These are phyloP conservation scores for Dicentrarchus labrax DNA, from an alignment of 2,113 vertebrate species.

Conservation along the genomic window DNA sequence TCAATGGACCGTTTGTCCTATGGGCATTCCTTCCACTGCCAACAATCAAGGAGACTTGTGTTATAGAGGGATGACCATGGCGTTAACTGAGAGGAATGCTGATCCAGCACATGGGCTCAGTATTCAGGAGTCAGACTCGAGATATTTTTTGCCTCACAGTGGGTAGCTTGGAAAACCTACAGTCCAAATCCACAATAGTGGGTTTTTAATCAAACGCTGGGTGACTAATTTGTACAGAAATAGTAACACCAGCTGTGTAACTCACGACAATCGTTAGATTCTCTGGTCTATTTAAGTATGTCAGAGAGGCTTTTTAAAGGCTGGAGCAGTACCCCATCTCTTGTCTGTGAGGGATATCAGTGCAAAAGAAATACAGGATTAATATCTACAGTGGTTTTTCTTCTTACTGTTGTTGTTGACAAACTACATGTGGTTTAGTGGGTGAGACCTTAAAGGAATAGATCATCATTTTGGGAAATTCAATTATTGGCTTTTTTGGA, in stretches of 20 bases:
- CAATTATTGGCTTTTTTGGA: neutral
- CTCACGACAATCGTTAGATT: constrained; percentile 27
- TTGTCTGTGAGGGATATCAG: neutral
- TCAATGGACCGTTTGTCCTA: constrained; percentile 64
- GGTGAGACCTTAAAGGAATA: neutral
- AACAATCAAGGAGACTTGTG: constrained; percentile 59
- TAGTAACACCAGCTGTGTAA: constrained; percentile 52
- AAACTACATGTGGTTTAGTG: neutral
- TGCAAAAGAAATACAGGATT: neutral
- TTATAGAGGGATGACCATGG: constrained; percentile 39
- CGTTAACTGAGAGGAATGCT: constrained; percentile 58
- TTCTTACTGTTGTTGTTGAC: neutral
- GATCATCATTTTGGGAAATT: neutral
- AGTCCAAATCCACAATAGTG: constrained; percentile 14
- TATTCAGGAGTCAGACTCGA: constrained; percentile 15
- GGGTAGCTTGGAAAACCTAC: constrained; percentile 9
- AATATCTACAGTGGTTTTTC: neutral
- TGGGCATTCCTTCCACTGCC: constrained; percentile 45
- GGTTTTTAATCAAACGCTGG: constrained; percentile 50
- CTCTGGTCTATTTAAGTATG: neutral
- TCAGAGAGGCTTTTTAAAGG: constrained; percentile 19
- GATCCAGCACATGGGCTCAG: constrained; percentile 50
- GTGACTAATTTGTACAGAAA: constrained; percentile 53
- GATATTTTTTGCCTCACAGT: constrained; percentile 21
- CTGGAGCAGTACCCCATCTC: neutral